A percentile compares a stretch with the other conserved stretches of the same genome.
Evolutionary conservation across 2,797 vertebrate species (phyloP).

Genomic region (Agapornis canus): DNA sequence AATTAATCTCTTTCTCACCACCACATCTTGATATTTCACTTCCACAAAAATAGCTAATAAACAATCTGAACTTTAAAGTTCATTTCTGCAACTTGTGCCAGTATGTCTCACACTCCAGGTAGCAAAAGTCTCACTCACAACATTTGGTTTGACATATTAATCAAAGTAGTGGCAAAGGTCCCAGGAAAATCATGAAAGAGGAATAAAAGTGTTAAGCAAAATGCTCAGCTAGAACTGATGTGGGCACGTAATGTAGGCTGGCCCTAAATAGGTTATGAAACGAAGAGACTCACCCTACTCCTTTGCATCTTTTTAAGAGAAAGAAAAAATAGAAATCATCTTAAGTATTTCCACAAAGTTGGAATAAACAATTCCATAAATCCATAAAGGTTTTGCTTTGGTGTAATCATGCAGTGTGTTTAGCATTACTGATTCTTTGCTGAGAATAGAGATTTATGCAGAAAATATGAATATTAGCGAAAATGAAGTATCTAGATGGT

Average conservation of each 20-base stretch:
- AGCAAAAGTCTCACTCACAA: slow-evolving; percentile 22
- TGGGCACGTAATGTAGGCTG: background rate
- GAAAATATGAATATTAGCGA: background rate
- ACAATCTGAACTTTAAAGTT: slow-evolving; percentile 45
- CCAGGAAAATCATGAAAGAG: slow-evolving; percentile 23
- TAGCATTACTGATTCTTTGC: background rate
- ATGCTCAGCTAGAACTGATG: background rate
- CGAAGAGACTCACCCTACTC: background rate
- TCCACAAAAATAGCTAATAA: slow-evolving; percentile 8
- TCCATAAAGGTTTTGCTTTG: background rate
- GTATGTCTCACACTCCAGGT: background rate
- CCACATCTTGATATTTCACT: background rate
- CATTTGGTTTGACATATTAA: slow-evolving; percentile 62
- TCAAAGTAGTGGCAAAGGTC: slow-evolving; percentile 34
- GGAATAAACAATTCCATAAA: background rate
- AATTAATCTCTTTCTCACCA: background rate
- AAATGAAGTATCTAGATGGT: background rate
- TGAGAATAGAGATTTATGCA: background rate
- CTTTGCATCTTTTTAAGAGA: background rate
- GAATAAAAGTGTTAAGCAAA: slow-evolving; percentile 23
- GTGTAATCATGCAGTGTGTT: background rate
- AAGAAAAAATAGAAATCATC: background rate
- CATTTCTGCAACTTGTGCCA: slow-evolving; percentile 30
- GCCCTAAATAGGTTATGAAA: background rate
- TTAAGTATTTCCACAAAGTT: background rate